Evolutionary conservation across 1,140 invertebrate genomes (phyloP).

Genomic region (Planococcus citri): DNA sequence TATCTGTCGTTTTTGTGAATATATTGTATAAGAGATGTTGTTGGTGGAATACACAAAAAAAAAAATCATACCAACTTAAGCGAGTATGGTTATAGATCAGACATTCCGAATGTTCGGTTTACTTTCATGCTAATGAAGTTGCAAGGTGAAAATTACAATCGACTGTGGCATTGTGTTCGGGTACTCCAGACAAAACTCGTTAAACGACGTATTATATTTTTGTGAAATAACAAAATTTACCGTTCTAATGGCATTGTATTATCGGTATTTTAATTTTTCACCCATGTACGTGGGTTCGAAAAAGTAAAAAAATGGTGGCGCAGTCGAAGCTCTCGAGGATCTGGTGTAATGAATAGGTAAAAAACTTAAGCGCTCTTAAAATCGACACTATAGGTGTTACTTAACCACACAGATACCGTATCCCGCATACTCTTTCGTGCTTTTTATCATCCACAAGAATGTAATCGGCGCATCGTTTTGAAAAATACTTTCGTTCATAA

Average conservation of each 20-base stretch:
- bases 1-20: neutral
- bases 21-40: neutral
- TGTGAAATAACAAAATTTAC: neutral
- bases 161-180: neutral
- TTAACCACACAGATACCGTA: neutral
- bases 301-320: no score
- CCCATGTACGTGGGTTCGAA: no score
- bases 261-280: neutral
- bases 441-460: no score
- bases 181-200: neutral
- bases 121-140: slow-evolving; percentile 3
- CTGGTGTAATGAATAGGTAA: no score
- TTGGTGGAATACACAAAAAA: neutral
- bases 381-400: no score
- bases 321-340: no score
- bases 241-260: neutral
- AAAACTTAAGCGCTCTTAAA: no score
- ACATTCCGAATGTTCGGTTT: neutral
- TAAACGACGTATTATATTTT: neutral
- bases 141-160: neutral
- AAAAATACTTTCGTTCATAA: no score
- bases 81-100: neutral
- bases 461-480: no score
- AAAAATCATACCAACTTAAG: neutral
- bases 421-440: neutral